Evolutionary conservation across 2,888 invertebrate species (phyloP).

Genomic region (Synergus laeviventris): DNA sequence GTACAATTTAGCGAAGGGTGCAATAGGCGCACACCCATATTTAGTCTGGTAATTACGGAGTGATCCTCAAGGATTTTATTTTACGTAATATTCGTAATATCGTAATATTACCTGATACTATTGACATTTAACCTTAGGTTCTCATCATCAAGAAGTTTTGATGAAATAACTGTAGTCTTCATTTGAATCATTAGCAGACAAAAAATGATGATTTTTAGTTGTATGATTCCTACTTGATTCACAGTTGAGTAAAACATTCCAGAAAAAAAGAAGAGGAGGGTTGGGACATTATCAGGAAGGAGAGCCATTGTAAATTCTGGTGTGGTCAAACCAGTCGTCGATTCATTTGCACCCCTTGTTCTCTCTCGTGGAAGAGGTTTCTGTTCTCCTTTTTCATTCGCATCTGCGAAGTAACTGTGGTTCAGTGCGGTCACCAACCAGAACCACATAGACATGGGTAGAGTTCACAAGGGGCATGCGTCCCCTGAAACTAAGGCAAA

Average conservation of each 20-base stretch:
- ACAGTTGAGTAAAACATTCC: not conserved
- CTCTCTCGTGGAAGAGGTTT: slow-evolving; percentile 46
- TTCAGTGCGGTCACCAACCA: slow-evolving; percentile 12
- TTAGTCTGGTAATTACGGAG: not conserved
- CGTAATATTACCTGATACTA: not conserved
- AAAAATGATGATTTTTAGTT: not conserved
- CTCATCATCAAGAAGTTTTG: not conserved
- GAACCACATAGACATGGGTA: not conserved
- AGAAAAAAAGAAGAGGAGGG: not conserved
- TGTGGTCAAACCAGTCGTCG: slow-evolving; percentile 67
- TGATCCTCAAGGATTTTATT: slow-evolving; percentile 11
- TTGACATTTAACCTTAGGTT: not conserved
- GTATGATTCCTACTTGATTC: not conserved
- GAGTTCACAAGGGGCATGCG: not conserved
- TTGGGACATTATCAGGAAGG: slow-evolving; percentile 1
- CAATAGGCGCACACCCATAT: not conserved
- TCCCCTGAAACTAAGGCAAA: not conserved
- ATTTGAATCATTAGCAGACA: not conserved
- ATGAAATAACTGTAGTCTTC: not conserved
- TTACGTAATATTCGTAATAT: no score
- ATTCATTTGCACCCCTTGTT: slow-evolving; percentile 69
- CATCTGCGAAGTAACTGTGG: slow-evolving; percentile 17
- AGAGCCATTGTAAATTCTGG: slow-evolving; percentile 57
- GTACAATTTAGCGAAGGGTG: not conserved
- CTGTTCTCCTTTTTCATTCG: slow-evolving; percentile 50